Evolutionary conservation across 1,140 invertebrate genomes (phyloP), one percentile per base, ranked within the genome.

Genomic region (Apis florea): DNA sequence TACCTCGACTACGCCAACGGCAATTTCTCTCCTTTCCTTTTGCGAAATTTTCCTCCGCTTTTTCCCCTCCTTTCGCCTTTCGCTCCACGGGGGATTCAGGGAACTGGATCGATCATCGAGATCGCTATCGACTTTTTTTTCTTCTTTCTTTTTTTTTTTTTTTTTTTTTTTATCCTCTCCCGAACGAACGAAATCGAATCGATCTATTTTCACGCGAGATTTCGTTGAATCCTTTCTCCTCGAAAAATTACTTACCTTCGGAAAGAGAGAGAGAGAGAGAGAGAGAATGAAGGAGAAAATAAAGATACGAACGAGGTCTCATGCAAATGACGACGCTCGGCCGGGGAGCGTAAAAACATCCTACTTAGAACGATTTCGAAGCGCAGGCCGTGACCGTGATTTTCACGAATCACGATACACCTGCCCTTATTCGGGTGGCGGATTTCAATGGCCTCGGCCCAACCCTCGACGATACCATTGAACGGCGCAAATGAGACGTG

Each of bases 391-490:
- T 69, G 58, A 31, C 61, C 47, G 54, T 74, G 78, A 83, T 84
- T 85, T 69, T 73, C 59, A 83, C 76, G 77, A 85, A 87, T 87
- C 83, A 85, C 72, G 73, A 61, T 87, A 84, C 85, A 87, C 85
- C 84, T 83, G 82, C 68, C 77, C 69, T 83, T 75, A 61, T 69
- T 54, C 78, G 77, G 58, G 63, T 81, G 79, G 70, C 64, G 64
- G 63, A 61, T 70, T 81, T 83, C 73, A 83, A 80, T 81, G 75
- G 31, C 19, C 69, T 49, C 15, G 21, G 24, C 63, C 40, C 61
- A 40, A 63, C 82, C 70, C 81, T 69, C 75, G 31, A 31, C 61
- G 81, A 72, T 71, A 61, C 82, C 31, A 64, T 54, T 82, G 83
- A 84, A 82, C 53, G 79, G 70, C 64, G 70, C 71, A 83, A 85